phyloP scores from a whole-genome alignment of 1,140 invertebrate genomes.

The Heterodera schachtii region DNA sequence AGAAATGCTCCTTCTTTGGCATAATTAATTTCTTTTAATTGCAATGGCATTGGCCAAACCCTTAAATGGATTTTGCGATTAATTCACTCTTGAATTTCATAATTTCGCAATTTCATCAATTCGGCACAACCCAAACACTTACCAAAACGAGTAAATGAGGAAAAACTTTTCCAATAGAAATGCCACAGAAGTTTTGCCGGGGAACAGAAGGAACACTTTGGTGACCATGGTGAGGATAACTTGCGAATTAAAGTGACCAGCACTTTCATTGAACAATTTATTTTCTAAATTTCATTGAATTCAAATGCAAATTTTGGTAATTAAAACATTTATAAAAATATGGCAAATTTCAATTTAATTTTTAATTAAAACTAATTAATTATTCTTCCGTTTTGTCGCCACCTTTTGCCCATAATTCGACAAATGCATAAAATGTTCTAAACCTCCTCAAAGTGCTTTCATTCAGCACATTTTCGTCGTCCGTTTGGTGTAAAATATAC shows the following conservation, averaged over 20 bases:
- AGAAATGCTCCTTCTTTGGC: neutral
- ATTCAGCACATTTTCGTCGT: neutral
- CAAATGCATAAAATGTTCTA: neutral
- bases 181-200: neutral
- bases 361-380: neutral
- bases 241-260: neutral
- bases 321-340: neutral
- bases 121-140: neutral
- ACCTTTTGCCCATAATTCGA: neutral
- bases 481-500: neutral
- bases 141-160: slow-evolving; percentile 12
- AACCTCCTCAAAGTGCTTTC: neutral
- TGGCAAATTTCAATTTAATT: neutral
- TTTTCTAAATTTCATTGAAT: neutral
- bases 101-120: too few relatives aligned
- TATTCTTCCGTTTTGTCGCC: neutral
- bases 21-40: neutral
- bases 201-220: slow-evolving; percentile 16
- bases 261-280: neutral
- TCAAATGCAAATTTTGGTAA: neutral
- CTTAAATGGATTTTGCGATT: neutral
- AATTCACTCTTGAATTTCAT: neutral
- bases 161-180: slow-evolving; percentile 21
- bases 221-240: neutral
- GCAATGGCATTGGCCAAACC: neutral